Evolutionary conservation across 1,140 invertebrate species (phyloP).

Genomic region (Drosophila bocqueti): DNA sequence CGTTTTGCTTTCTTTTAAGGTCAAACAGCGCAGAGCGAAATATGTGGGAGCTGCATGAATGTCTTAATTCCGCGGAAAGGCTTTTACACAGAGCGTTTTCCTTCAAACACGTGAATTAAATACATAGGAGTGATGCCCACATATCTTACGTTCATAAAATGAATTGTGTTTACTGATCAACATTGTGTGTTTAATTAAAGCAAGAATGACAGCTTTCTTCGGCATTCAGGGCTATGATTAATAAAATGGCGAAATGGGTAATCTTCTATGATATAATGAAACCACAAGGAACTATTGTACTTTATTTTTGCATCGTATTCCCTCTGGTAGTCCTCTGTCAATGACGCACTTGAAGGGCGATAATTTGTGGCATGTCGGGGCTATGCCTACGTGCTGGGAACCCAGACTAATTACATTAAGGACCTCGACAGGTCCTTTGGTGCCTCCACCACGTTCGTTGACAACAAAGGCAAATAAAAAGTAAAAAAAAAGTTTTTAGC

Average conservation of each 20-base stretch:
- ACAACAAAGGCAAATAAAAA: slow-evolving; percentile 40
- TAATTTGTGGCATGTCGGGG: slow-evolving; percentile 34
- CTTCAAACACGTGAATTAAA: not conserved
- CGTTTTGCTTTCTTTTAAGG: not conserved
- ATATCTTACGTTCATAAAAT: not conserved
- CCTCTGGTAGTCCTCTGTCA: not conserved
- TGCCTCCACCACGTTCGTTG: slow-evolving; percentile 1
- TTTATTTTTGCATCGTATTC: not conserved
- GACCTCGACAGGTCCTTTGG: slow-evolving; percentile 24
- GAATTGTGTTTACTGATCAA: not conserved
- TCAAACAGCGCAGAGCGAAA: slow-evolving; percentile 3
- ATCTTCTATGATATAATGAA: not conserved
- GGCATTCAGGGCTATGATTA: not conserved
- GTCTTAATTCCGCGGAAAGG: not conserved
- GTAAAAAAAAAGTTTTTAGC: slow-evolving; percentile 65
- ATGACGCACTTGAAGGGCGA: slow-evolving; percentile 51
- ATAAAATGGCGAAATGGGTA: too few species aligned
- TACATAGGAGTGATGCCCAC: not conserved
- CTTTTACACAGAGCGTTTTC: not conserved
- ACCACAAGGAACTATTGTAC: not conserved
- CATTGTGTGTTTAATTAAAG: not conserved
- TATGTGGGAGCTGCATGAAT: not conserved
- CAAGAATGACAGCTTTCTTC: not conserved
- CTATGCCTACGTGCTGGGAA: slow-evolving; percentile 23
- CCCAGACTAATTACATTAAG: slow-evolving; percentile 62